These are phyloP conservation scores for Todus mexicanus DNA, from an alignment of 2,797 vertebrate species.

Conservation along the genomic window DNA sequence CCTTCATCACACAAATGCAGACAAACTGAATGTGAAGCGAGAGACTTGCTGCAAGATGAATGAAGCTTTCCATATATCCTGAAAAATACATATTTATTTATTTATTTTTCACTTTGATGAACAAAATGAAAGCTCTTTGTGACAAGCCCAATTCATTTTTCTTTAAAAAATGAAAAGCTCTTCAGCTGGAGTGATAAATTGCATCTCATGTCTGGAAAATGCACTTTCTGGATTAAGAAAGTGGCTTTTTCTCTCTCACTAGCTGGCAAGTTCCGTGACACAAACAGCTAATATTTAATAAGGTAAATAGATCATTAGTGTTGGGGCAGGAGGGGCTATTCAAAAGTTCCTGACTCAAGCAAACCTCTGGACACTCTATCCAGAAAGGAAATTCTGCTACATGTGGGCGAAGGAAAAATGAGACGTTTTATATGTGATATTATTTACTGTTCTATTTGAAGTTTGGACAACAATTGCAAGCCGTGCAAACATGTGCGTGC, in stretches of 20 bases:
- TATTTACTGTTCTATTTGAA: not conserved
- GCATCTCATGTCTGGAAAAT: not conserved
- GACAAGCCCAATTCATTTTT: not conserved
- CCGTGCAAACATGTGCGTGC: fast-evolving
- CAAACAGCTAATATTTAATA: not conserved
- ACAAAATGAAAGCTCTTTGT: not conserved
- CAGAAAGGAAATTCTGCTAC: not conserved
- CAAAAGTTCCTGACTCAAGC: not conserved
- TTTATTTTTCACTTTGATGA: not conserved
- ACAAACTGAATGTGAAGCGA: not conserved
- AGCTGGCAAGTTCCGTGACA: not conserved
- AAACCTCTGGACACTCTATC: not conserved
- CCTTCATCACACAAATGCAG: not conserved
- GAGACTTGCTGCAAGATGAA: not conserved
- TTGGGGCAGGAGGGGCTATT: not conserved
- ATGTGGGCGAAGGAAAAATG: not conserved
- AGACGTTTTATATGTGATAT: not conserved
- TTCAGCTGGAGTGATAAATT: not conserved
- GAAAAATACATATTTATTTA: fast-evolving
- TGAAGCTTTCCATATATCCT: not conserved
- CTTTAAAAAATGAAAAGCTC: not conserved
- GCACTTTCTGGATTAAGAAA: not conserved
- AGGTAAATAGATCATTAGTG: not conserved
- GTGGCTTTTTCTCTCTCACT: not conserved
- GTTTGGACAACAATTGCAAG: not conserved